These are phyloP conservation scores for Buphagus erythrorhynchus DNA, from an alignment of 2,797 vertebrate species.

Conservation along the genomic window DNA sequence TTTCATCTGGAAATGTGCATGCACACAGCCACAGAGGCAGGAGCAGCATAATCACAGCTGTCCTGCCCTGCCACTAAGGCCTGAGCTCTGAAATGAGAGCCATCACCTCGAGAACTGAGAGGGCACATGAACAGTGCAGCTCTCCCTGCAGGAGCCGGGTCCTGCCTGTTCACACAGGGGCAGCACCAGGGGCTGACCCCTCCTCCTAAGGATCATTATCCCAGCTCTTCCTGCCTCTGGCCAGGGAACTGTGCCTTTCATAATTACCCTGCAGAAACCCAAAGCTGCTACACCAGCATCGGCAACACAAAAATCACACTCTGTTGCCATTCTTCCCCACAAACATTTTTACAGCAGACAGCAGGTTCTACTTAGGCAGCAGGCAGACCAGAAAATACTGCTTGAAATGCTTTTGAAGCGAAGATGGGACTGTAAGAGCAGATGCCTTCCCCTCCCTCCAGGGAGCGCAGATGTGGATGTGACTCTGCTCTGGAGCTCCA, in stretches of 20 bases:
- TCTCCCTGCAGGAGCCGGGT: neutral
- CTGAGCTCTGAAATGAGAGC: neutral
- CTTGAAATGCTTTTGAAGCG: conserved; percentile 14
- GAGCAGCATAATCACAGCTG: neutral
- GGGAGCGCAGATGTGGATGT: neutral
- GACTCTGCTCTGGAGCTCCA: neutral
- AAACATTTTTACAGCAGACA: conserved; percentile 12
- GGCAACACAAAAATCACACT: neutral
- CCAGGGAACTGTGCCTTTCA: neutral
- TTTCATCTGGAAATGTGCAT: neutral
- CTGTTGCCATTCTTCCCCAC: neutral
- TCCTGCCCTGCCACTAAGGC: neutral
- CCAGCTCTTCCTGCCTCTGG: neutral
- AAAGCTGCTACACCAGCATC: conserved; percentile 20
- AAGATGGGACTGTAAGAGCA: neutral
- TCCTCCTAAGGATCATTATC: neutral
- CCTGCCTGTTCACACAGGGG: neutral
- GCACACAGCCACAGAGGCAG: neutral
- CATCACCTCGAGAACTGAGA: neutral
- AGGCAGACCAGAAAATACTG: neutral
- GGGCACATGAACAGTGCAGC: neutral
- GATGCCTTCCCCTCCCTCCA: neutral
- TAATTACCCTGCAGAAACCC: neutral
- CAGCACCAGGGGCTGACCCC: neutral
- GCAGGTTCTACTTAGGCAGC: conserved; percentile 43